Conservation (phyloP, 2,113 vertebrate genomes). For the Podarcis cretensis region DNA sequence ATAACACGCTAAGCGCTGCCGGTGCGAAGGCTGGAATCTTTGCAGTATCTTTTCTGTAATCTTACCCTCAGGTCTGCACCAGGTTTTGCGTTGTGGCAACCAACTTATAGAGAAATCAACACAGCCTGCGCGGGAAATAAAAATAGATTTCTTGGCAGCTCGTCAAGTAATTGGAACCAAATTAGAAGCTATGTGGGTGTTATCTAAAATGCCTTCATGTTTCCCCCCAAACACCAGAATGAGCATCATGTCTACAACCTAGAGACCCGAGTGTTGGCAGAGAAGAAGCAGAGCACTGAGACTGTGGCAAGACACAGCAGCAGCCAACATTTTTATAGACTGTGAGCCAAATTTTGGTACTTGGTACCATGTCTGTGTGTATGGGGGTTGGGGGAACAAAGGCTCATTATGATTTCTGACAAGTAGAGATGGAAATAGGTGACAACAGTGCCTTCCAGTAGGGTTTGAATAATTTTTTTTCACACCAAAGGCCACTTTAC, state of each 20-base stretch:
- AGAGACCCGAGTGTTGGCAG: conserved; percentile 11
- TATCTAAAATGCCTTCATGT: conserved; percentile 48
- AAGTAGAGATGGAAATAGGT: neutral
- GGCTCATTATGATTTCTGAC: neutral
- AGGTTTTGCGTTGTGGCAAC: conserved; percentile 37
- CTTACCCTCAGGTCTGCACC: conserved; percentile 44
- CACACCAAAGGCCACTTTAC: too few species aligned
- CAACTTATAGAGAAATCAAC: conserved; percentile 52
- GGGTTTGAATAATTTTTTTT: neutral
- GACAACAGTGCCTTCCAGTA: neutral
- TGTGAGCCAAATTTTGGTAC: neutral
- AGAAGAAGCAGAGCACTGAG: neutral
- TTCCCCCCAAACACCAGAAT: conserved; percentile 44
- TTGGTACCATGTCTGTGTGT: neutral
- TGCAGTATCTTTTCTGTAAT: conserved; percentile 57
- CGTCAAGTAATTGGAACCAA: conserved; percentile 58
- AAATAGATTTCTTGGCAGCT: conserved; percentile 68
- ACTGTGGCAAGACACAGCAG: neutral
- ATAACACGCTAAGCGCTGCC: conserved; percentile 75
- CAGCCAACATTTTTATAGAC: neutral
- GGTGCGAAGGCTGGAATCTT: conserved; percentile 66
- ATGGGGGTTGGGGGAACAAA: neutral
- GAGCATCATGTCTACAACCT: conserved; percentile 42
- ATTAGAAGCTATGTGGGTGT: conserved; percentile 50
- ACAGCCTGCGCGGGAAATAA: conserved; percentile 27